Evolutionary conservation across 30 jellyfish, hydroid and myxozoan genomes (phyloP).

Genomic region (Chrysaora quinquecirrha): DNA sequence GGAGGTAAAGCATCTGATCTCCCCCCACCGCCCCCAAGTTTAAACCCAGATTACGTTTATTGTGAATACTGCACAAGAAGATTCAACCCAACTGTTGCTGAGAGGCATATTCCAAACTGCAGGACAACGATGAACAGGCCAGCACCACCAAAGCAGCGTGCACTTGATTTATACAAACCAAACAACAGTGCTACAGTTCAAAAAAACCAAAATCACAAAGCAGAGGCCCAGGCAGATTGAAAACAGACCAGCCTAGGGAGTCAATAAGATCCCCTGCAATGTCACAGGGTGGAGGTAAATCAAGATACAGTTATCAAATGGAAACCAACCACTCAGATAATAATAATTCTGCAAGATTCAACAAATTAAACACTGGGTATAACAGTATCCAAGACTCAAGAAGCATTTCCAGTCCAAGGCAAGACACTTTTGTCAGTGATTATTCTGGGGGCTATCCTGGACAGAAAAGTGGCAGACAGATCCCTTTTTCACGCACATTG

Average conservation of each 20-base stretch:
- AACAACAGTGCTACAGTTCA: neutral
- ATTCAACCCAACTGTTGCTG: conserved; percentile 93
- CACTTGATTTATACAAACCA: conserved; percentile 60
- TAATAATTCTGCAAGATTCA: neutral
- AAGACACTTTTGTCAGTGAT: neutral
- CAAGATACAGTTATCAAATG: conserved; percentile 52
- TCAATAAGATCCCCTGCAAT: conserved; percentile 26
- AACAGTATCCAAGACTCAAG: neutral
- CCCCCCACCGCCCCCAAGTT: conserved; percentile 98
- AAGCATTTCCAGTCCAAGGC: neutral
- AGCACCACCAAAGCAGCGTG: conserved; percentile 87
- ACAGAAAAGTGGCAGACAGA: neutral
- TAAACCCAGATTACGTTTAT: conserved; percentile 80
- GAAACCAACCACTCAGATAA: neutral
- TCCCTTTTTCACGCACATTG: neutral
- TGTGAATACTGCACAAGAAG: conserved; percentile 87
- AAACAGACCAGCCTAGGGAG: neutral
- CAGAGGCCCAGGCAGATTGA: neutral
- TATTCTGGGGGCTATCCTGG: neutral
- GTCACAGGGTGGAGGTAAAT: conserved; percentile 9
- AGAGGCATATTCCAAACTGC: conserved; percentile 93
- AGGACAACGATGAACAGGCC: conserved; percentile 77
- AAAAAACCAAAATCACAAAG: neutral
- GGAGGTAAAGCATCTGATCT: conserved; percentile 97
- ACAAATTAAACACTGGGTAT: neutral